A percentile compares a stretch with the other conserved stretches of the same genome.
These are phyloP conservation scores for Papilio glaucus DNA, from an alignment of 1,140 invertebrate species.

Conservation along the genomic window DNA sequence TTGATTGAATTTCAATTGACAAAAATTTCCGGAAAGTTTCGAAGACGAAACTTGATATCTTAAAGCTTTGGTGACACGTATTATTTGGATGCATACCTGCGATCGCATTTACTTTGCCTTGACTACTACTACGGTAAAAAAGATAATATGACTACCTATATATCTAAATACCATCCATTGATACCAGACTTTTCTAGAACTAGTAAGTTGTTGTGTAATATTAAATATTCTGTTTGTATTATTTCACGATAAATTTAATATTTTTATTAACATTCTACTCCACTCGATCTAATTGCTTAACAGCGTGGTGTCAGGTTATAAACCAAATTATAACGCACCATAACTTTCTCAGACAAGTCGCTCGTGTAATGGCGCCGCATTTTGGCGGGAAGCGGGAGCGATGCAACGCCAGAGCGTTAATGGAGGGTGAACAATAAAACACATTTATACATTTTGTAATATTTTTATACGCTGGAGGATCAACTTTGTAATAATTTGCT, in stretches of 20 bases:
- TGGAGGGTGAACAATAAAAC: slow-evolving; percentile 61
- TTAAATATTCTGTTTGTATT: too few species aligned
- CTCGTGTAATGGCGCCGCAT: slow-evolving; percentile 78
- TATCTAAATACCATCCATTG: too few species aligned
- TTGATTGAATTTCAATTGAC: slow-evolving; percentile 35
- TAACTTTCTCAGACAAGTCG: slow-evolving; percentile 76
- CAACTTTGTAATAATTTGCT: slow-evolving; percentile 30
- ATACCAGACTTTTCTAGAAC: too few species aligned
- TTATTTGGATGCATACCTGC: background rate
- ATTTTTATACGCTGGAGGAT: slow-evolving; percentile 35
- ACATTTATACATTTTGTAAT: slow-evolving; percentile 56
- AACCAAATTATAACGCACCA: slow-evolving; percentile 81
- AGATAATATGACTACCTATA: too few species aligned
- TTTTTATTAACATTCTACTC: slow-evolving; percentile 32
- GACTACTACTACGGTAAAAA: too few species aligned
- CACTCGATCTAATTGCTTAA: slow-evolving; percentile 60
- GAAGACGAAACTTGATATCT: slow-evolving; percentile 13
- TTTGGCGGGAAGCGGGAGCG: slow-evolving; percentile 63
- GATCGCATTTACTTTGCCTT: background rate
- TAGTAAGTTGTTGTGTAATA: too few species aligned
- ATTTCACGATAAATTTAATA: slow-evolving; percentile 18
- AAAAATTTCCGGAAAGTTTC: slow-evolving; percentile 25
- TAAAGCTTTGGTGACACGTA: slow-evolving; percentile 7
- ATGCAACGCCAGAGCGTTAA: slow-evolving; percentile 53
- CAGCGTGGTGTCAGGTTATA: slow-evolving; percentile 73